These are phyloP conservation scores for Pseudeuparius sepicola DNA, from an alignment of 2,888 invertebrate species.

Conservation along the genomic window DNA sequence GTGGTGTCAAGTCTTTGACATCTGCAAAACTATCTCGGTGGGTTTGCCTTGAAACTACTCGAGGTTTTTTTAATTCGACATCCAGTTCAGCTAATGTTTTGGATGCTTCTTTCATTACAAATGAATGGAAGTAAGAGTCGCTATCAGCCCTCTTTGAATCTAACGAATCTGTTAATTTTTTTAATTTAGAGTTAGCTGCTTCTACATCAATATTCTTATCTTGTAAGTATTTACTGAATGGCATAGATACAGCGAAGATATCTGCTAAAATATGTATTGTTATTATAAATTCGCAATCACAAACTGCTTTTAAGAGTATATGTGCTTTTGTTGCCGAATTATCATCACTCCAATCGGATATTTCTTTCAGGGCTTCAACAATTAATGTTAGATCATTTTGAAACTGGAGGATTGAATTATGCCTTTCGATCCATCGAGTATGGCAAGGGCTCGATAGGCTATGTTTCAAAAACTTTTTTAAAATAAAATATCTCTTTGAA, in stretches of 20 bases:
- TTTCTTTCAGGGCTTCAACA: constrained; percentile 5
- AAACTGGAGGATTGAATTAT: constrained; percentile 9
- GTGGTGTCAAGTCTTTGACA: neutral
- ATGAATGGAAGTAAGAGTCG: neutral
- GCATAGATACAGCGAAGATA: constrained; percentile 6
- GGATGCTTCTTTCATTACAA: neutral
- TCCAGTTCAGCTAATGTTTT: neutral
- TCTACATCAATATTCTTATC: constrained; percentile 5
- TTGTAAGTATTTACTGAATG: constrained; percentile 8
- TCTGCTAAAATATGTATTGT: constrained; percentile 8
- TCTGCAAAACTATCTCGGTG: constrained; percentile 1
- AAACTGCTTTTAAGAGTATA: constrained; percentile 7
- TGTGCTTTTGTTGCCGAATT: constrained; percentile 6
- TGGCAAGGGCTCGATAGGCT: constrained; percentile 10
- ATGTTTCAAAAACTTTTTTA: constrained; percentile 10
- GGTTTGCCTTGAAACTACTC: constrained; percentile 2
- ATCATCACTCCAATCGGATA: constrained; percentile 13
- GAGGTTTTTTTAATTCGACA: constrained; percentile 1
- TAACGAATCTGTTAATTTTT: neutral
- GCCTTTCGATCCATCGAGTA: constrained; percentile 10
- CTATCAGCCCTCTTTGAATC: neutral
- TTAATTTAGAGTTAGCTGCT: constrained; percentile 1
- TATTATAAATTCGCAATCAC: constrained; percentile 9
- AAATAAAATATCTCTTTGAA: constrained; percentile 6
- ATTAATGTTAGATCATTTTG: constrained; percentile 10